Conservation (phyloP, 2,888 invertebrate species). For the Euzophera pinguis region DNA sequence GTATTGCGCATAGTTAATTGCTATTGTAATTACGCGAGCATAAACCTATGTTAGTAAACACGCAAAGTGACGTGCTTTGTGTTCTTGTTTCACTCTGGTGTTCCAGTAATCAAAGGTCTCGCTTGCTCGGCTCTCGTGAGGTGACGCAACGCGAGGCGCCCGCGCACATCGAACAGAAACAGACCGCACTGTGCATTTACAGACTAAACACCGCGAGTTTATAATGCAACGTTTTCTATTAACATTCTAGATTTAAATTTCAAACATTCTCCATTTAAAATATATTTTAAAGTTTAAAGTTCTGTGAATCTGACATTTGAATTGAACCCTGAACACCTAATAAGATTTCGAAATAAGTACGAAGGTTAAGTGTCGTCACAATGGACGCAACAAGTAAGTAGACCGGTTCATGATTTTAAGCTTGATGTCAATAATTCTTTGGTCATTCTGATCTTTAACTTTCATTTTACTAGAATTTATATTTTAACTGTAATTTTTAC, state of each 20-base stretch:
- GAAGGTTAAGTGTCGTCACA: conserved; percentile 67
- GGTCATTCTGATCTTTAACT: background rate
- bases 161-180: conserved; percentile 33
- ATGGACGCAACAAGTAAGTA: conserved; percentile 77
- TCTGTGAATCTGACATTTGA: conserved; percentile 22
- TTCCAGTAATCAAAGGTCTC: conserved; percentile 29
- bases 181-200: conserved; percentile 59
- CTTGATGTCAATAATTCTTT: conserved; percentile 15
- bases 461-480: too few species aligned
- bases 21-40: conserved; percentile 41
- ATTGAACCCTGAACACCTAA: conserved; percentile 14
- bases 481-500: too few species aligned
- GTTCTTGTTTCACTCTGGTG: conserved; percentile 25
- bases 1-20: conserved; percentile 43
- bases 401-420: conserved; percentile 36
- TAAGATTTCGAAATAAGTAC: conserved; percentile 44
- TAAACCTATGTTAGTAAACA: conserved; percentile 31
- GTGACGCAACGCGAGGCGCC: conserved; percentile 39
- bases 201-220: conserved; percentile 58
- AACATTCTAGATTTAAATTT: background rate
- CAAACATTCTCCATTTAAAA: conserved; percentile 12
- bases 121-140: conserved; percentile 36
- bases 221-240: conserved; percentile 32
- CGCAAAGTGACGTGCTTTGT: conserved; percentile 37
- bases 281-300: background rate